Percentiles rank a stretch among this genome's conserved stretches.
Evolutionary conservation across 2,113 vertebrate species (phyloP).

Genomic region (Pedetes capensis): DNA sequence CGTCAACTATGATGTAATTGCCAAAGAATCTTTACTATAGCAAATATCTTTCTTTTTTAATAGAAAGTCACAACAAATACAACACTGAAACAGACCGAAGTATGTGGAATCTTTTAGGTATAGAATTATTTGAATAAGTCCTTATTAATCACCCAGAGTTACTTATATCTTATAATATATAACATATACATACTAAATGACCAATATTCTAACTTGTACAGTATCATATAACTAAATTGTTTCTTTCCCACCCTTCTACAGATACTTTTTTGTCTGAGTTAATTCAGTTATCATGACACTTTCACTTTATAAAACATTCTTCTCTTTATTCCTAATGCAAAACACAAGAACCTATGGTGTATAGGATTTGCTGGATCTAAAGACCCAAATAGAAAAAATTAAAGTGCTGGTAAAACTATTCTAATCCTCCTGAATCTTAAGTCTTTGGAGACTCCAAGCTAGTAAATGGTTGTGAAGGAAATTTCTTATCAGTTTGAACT

Average conservation of each 20-base stretch:
- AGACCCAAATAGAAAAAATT: neutral
- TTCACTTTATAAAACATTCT: neutral
- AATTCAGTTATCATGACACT: neutral
- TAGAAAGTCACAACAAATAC: neutral
- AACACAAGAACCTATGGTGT: neutral
- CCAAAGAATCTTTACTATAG: neutral
- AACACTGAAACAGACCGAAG: neutral
- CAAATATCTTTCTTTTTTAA: neutral
- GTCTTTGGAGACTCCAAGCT: neutral
- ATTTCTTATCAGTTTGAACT: neutral
- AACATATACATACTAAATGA: neutral
- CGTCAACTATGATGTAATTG: neutral
- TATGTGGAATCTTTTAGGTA: neutral
- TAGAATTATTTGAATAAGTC: neutral
- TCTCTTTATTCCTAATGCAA: neutral
- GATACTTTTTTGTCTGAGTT: neutral
- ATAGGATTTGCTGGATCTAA: neutral
- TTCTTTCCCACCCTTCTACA: neutral
- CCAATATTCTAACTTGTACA: neutral
- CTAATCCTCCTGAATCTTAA: neutral
- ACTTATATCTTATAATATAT: neutral
- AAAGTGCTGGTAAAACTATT: neutral
- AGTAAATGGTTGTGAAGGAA: neutral
- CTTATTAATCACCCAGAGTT: constrained; percentile 1
- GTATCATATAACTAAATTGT: neutral